Evolutionary conservation across 2,888 invertebrate genomes (phyloP).

Genomic region (Ornithoptera alexandrae): DNA sequence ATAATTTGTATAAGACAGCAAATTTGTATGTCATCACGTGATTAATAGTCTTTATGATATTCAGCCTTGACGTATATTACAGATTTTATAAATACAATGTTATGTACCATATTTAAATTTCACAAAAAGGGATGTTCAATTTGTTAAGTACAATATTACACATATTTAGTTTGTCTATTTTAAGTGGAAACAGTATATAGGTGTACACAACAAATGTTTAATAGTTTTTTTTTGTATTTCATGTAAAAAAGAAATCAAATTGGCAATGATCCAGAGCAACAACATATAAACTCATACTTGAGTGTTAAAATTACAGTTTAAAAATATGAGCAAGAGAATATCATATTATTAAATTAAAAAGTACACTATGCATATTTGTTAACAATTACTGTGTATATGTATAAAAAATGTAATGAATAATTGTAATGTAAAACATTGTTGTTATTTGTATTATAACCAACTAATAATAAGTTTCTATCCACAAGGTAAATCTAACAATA

Average conservation of each 20-base stretch:
- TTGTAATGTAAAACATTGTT: neutral
- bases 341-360: too few relatives aligned
- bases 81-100: neutral
- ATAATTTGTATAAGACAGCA: conserved; percentile 2
- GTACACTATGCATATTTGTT: too few relatives aligned
- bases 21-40: neutral
- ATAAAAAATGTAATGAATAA: neutral
- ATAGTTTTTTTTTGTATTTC: neutral
- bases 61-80: neutral
- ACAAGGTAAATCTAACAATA: conserved; percentile 23
- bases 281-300: too few relatives aligned
- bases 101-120: neutral
- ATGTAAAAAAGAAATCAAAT: too few relatives aligned
- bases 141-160: too few relatives aligned
- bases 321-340: too few relatives aligned
- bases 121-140: too few relatives aligned
- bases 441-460: neutral
- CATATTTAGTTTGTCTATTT: too few relatives aligned
- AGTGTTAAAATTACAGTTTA: too few relatives aligned
- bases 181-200: neutral
- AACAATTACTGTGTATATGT: too few relatives aligned
- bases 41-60: neutral
- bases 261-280: too few relatives aligned
- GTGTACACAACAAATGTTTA: neutral
- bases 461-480: conserved; percentile 18